phyloP scores from a whole-genome alignment of 2,888 invertebrate species.

The Heteromurus nitidus region DNA sequence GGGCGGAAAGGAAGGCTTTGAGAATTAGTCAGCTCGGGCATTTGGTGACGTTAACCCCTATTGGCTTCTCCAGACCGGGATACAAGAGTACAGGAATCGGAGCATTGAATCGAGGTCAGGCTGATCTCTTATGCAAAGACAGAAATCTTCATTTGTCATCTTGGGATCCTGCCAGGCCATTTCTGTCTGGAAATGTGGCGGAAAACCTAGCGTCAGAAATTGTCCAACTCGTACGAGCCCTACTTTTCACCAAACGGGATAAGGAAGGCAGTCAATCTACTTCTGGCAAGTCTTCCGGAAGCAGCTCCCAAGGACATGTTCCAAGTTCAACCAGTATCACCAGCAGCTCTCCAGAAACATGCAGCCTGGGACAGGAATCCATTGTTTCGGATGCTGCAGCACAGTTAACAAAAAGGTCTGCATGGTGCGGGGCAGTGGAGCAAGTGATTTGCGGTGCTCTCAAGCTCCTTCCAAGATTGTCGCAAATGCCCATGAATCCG shows the following conservation, averaged over 20 bases:
- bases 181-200: constrained; percentile 76
- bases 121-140: constrained; percentile 75
- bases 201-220: constrained; percentile 76
- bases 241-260: constrained; percentile 54
- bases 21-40: constrained; percentile 76
- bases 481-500: constrained; percentile 25
- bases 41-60: constrained; percentile 75
- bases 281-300: background rate
- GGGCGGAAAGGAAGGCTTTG: constrained; percentile 75
- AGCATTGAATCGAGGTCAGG: constrained; percentile 73
- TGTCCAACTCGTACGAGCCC: constrained; percentile 75
- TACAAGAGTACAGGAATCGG: background rate
- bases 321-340: constrained; percentile 6
- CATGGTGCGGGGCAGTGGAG: constrained; percentile 57
- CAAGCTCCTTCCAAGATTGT: constrained; percentile 43
- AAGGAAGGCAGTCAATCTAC: background rate
- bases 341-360: background rate
- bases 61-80: background rate
- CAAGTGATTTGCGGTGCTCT: constrained; percentile 70
- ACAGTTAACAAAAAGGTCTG: background rate
- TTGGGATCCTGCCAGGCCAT: constrained; percentile 75
- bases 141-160: constrained; percentile 75
- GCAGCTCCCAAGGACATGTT: background rate
- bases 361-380: constrained; percentile 1
- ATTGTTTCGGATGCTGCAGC: background rate